Evolutionary conservation across 2,113 vertebrate genomes (phyloP), one percentile per base, ranked within the genome.

Genomic region (Zapus hudsonius): DNA sequence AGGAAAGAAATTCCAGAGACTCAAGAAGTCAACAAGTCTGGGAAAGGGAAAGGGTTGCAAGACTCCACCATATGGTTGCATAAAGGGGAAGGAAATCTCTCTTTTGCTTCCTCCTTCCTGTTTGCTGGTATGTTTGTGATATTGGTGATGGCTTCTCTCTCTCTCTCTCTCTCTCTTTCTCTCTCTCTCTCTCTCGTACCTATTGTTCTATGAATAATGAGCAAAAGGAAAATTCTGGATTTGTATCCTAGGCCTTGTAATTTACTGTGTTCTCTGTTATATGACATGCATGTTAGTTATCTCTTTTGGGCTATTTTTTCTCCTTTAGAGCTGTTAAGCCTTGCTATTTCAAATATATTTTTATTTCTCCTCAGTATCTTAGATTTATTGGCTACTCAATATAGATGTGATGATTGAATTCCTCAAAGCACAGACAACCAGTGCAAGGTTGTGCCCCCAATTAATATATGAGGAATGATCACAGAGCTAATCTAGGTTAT

Each of bases 401-500:
- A 19, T 15, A 78, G 64, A 29, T 55, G 27, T 84, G 70, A 38
- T 66, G 40, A 57, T 47, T 90, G 75, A 61, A 38, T 88, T 89
- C 79, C 70, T 15, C 42, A 52, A 59, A 86, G 17, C 29, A 61
- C 36, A 42, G 61, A 70, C 89, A 87, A 78, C 64, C 15, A 64
- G 42, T 63, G 13, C 52, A 93, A 91, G 19, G 0, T 93, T 88
- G 59, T 10, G 33, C 9, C 0, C 25, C 57, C 17, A n/a, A 78
- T 47, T 75, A 69, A 55, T 72, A 22, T 36, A 29, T 44, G 64
- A 92, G 44, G 73, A 93, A 76, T 5, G 75, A 31, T 64, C 52
- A 61, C 55, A 66, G 20, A 85, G 85, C 42, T 93, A 63, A 78
- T 82, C 42, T 92, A 87, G 67, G 36, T 47, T 78, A 88, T 88